Evolutionary conservation across 2,113 vertebrate species (phyloP), one percentile per base, ranked within the genome.

Genomic region (Theristicus caerulescens): DNA sequence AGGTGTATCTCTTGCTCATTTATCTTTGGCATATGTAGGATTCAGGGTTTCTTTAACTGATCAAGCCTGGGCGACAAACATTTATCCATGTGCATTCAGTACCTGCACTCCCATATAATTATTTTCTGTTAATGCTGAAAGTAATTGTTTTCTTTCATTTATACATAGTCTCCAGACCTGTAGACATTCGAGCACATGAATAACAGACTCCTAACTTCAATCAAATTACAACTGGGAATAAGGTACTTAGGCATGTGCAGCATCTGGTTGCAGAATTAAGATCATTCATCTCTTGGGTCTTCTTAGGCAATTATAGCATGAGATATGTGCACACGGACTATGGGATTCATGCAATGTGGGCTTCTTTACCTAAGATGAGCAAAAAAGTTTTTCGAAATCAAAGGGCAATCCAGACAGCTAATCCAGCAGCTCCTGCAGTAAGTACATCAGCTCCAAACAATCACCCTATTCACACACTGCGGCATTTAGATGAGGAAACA

Each of bases 141-240:
- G 38, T 38, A 38, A 90, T 70, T 8, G 11, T 88, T 88, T 90
- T 96, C 77, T 95, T 91, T 85, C 16, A 52, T 94, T 96, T 89
- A 90, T 42, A 47, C n/a, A 10, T 49, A 78, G 46, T 88, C 36
- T 91, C 54, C 70, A 69, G 64, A 38, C 76, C 79, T 88, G 64
- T 62, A 90, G 86, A 90, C 79, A 58, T 70, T 81, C 55, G 86
- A 93, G 64, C 38, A 80, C 67, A 34, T 36, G 71, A 97, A 58
- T 90, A 96, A 74, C 79, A 93, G 90, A 86, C 67, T 83, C 38
- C 38, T 86, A 93, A 86, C 88, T 90, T 94, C 92, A 94, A 90
- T 92, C 90, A 93, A 32, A 83, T 81, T 97, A 83, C 79, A 90
- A n/a, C 29, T 83, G 86, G 72, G 59, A 93, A 93, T 90, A 90